Conservation (phyloP, 2,888 invertebrate genomes). For the Drosophila buzzatii region DNA sequence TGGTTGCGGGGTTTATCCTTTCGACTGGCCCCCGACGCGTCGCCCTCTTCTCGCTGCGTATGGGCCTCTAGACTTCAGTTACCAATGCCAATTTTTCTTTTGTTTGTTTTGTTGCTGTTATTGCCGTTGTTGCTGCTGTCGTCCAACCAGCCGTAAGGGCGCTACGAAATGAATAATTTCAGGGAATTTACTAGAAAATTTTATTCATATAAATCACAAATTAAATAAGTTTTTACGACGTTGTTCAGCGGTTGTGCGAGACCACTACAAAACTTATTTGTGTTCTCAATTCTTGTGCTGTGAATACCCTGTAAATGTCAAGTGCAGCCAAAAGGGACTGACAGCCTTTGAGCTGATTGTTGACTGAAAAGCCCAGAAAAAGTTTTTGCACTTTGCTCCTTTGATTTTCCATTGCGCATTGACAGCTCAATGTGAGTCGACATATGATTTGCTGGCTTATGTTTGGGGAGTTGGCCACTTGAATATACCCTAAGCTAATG, state of each 20-base stretch:
- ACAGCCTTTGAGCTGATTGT: not conserved
- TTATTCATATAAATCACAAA: constrained; percentile 80
- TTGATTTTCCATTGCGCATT: not conserved
- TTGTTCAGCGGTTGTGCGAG: constrained; percentile 75
- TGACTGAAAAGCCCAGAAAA: not conserved
- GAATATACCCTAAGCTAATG: not conserved
- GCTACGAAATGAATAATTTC: constrained; percentile 79
- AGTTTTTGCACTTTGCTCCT: not conserved
- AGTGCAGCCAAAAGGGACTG: not conserved
- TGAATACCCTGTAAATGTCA: constrained; percentile 16
- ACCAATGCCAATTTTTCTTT: constrained; percentile 62
- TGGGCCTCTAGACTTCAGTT: constrained; percentile 1
- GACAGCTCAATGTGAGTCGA: not conserved
- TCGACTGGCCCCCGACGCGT: constrained; percentile 26
- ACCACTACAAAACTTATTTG: constrained; percentile 77
- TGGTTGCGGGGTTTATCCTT: constrained; percentile 58
- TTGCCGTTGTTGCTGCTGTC: constrained; percentile 26
- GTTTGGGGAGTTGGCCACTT: not conserved
- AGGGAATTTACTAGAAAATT: constrained; percentile 78
- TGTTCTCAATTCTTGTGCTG: constrained; percentile 51
- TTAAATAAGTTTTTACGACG: constrained; percentile 79
- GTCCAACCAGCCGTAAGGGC: constrained; percentile 52
- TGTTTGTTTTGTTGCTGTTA: constrained; percentile 47
- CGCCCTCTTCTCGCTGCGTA: not conserved
- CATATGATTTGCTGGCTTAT: not conserved